A percentile compares a stretch with the other conserved stretches of the same genome.
phyloP scores from a whole-genome alignment of 2,113 vertebrate species.

The Oncorhynchus gorbuscha region DNA sequence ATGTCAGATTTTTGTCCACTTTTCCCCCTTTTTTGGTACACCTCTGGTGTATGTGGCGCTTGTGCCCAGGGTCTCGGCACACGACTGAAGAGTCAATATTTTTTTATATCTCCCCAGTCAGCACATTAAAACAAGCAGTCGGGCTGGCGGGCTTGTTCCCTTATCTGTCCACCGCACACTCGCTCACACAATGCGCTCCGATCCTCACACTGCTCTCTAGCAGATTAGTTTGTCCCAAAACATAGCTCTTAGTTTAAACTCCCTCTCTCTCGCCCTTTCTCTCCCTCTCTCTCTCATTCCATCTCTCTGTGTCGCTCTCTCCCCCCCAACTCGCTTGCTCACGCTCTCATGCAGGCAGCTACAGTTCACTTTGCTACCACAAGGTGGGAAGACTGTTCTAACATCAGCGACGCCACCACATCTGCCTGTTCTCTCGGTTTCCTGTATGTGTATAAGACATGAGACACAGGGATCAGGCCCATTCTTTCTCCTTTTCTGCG shows the following conservation, averaged over 20 bases:
- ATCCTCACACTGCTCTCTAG: conserved; percentile 96
- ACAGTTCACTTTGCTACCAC: conserved; percentile 94
- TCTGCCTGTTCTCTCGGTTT: conserved; percentile 47
- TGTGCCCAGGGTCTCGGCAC: conserved; percentile 78
- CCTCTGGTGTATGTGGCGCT: conserved; percentile 52
- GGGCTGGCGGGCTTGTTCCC: conserved; percentile 79
- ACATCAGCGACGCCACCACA: conserved; percentile 64
- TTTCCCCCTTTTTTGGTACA: conserved; percentile 30
- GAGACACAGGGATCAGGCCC: conserved; percentile 9
- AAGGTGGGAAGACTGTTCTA: conserved; percentile 93
- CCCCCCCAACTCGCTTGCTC: conserved; percentile 40
- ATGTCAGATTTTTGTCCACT: conserved; percentile 56
- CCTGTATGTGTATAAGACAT: conserved; percentile 15
- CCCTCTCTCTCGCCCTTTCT: conserved; percentile 62
- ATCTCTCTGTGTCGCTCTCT: conserved; percentile 36
- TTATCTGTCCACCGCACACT: conserved; percentile 86
- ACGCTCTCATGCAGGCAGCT: conserved; percentile 64
- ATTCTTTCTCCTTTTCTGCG: conserved; percentile 7
- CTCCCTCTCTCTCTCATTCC: conserved; percentile 22
- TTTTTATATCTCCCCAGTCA: conserved; percentile 89
- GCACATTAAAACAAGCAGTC: conserved; percentile 71
- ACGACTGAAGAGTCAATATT: conserved; percentile 90
- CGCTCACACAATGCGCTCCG: conserved; percentile 90
- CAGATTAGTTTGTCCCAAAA: conserved; percentile 99
- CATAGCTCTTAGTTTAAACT: conserved; percentile 99